These are phyloP conservation scores for Pampusana beccarii DNA, from an alignment of 2,113 vertebrate species.

Conservation along the genomic window DNA sequence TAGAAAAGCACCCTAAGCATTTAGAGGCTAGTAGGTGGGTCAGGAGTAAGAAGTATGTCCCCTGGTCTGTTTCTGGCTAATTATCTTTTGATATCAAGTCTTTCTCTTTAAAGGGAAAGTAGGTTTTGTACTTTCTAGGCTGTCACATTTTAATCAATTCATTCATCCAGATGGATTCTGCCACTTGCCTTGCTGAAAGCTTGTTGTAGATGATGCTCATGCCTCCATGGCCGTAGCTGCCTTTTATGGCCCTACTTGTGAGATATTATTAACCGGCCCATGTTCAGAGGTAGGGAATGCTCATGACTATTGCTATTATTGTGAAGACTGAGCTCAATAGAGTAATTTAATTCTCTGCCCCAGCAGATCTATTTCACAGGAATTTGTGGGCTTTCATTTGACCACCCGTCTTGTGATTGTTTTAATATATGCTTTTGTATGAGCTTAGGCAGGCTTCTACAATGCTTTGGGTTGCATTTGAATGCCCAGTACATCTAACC, in stretches of 20 bases:
- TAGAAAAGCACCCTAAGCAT: not conserved
- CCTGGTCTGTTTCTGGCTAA: not conserved
- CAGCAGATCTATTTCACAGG: not conserved
- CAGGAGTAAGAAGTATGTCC: not conserved
- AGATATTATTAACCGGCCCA: not conserved
- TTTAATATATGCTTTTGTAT: not conserved
- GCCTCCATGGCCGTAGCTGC: not conserved
- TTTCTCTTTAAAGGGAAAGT: not conserved
- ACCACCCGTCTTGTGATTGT: not conserved
- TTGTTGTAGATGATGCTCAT: not conserved
- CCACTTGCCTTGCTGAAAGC: not conserved
- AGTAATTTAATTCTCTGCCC: not conserved
- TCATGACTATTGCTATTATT: not conserved
- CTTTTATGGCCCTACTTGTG: not conserved
- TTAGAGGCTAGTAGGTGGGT: not conserved
- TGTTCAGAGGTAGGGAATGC: not conserved
- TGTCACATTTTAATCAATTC: not conserved
- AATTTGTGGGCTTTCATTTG: not conserved
- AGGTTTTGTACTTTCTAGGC: not conserved
- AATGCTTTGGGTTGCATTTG: not conserved
- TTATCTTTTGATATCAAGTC: not conserved
- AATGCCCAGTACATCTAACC: not conserved
- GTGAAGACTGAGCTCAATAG: not conserved
- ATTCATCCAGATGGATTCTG: not conserved
- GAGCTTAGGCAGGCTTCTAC: not conserved